Base-by-base conservation (phyloP, 2,888 invertebrate species). In the Priocnemis perturbator region DNA sequence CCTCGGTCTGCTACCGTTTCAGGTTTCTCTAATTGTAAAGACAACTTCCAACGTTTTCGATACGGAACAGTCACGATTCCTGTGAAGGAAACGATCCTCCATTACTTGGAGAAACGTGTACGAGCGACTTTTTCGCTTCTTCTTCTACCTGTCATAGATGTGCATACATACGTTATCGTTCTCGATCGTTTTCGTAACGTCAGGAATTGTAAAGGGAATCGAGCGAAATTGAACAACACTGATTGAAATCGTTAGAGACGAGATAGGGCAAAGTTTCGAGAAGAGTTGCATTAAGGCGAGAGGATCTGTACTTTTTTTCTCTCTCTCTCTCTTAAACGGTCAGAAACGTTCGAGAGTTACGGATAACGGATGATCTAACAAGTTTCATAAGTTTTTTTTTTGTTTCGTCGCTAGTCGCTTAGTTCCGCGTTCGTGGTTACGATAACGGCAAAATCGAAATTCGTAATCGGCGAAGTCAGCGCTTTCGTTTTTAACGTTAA, bases 381-480 rank as follows among this genome's bases (percentile, higher is more conserved):
- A 11, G 37, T 1, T 37, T 37, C 7, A 1, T 26, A 26, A 5
- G 26, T 26, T 37, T 37, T 37, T 37, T 37, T 37, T 26, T 53
- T 14, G 21, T 56, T 26, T 11, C 56, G 14, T 56, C 56, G 37
- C 44, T 45, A 57, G 45, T 19, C n/a, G 20, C 58, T 45, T 45
- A 58, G 20, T 17, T 57, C 19, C 37, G 14, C 30, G 17, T n/a
- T 37, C 44, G 44, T 17, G 11, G 20, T 44, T 45, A 58, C 21
- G n/a, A 58, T 45, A 14, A 21, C 45, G 20, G 14, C 37, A 45
- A 45, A 21, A 45, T 3, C 58, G 21, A 58, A 45, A 20, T 45
- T 58, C 17, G 21, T 58, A n/a, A 19, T 58, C 58, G 58, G 58
- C 58, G 58, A 58, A 58, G 37, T 58, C 58, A 58, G 45, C 58